Base-by-base conservation (phyloP, 2,888 invertebrate genomes). In the Apamea monoglypha region DNA sequence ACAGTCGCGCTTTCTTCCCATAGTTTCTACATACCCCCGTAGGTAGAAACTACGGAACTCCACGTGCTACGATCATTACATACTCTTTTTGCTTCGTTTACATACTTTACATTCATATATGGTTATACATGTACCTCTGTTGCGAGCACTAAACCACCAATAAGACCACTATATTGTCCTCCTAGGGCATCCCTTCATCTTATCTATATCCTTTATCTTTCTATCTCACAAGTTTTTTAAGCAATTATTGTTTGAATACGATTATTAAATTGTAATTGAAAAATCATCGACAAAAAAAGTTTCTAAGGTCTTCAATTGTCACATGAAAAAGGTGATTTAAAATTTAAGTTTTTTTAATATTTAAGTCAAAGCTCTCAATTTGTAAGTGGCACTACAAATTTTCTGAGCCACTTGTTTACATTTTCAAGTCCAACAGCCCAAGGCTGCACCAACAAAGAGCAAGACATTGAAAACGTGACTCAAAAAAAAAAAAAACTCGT, bases 381-480 rank as follows among this genome's bases (percentile, higher is more conserved):
- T 16, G n/a, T 61, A 29, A 61, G 14, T 29, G 1, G 6, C 16
- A 29, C 16, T 29, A 12, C 29, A 61, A 61, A 61, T 7, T 61
- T 32, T 63, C 32, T 7, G 16, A 29, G 7, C 61, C 4, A 63
- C 63, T 32, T 63, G 32, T 32, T 63, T 32, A 63, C 63, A 21
- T 32, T 32, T 32, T 63, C 10, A n/a, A 21, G 25, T 18, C n/a
- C 36, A 25, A 18, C 32, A 21, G 16, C 21, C 40, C 81, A 21
- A 50, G 29, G 21, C 29, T 12, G 0, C 3, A n/a, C 2, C 21
- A 63, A 29, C 63, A 53, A 63, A 53, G 81, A 72, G 0, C 7
- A 44, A 21, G 1, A 53, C 12, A 47, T 4, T 25, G 40, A 25
- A 80, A 81, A 64, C 29, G n/a, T 44, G 74, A 82, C 21, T 29